phyloP scores from a whole-genome alignment of 2,797 vertebrate genomes.

The Arctocebus calabarensis region DNA sequence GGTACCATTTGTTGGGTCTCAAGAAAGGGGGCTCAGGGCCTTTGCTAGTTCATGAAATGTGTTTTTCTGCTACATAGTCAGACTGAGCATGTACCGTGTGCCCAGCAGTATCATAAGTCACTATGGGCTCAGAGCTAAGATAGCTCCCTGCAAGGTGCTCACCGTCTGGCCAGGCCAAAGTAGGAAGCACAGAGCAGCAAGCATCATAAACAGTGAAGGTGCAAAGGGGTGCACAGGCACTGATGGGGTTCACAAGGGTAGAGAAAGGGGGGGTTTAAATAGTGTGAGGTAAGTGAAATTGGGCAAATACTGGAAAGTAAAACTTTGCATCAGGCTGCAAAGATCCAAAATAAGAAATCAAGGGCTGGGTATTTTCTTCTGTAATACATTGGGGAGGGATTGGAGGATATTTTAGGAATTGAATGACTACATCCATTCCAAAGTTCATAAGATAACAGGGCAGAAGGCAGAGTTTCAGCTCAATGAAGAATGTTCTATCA shows the following conservation, averaged over 20 bases:
- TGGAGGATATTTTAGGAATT: background rate
- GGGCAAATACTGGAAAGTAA: background rate
- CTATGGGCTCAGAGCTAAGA: background rate
- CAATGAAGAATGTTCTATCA: background rate
- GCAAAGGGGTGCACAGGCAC: background rate
- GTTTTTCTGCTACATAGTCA: background rate
- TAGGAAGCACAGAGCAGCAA: fast-evolving
- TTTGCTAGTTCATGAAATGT: fast-evolving
- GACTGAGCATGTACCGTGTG: background rate
- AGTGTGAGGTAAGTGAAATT: background rate
- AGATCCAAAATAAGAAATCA: background rate
- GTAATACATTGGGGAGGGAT: fast-evolving
- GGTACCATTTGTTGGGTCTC: background rate
- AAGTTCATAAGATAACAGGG: background rate
- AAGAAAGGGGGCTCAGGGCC: fast-evolving
- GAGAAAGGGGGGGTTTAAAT: background rate
- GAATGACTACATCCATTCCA: background rate
- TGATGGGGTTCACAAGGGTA: background rate
- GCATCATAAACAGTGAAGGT: fast-evolving
- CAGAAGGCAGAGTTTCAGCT: background rate
- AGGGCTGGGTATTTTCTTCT: background rate
- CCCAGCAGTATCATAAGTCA: fast-evolving
- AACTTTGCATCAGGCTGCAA: background rate
- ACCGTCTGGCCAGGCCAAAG: background rate
- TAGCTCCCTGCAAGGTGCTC: background rate